These are phyloP conservation scores for Anthophora plumipes DNA, from an alignment of 2,888 invertebrate species.

Conservation along the genomic window DNA sequence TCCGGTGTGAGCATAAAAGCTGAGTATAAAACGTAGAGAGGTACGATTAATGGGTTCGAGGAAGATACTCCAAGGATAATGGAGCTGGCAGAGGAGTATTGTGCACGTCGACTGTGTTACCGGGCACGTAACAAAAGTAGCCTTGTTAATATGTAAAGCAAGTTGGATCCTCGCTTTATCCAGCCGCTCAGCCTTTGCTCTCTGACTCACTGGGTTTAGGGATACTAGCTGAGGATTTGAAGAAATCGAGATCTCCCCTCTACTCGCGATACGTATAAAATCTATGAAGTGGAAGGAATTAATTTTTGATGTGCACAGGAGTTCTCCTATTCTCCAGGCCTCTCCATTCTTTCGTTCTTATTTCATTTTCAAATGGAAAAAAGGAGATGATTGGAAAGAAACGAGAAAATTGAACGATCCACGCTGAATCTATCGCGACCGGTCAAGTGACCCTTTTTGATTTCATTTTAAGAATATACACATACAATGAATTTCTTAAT, in stretches of 20 bases:
- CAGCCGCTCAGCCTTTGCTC: constrained; percentile 56
- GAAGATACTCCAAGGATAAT: constrained; percentile 1
- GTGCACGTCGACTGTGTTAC: constrained; percentile 1
- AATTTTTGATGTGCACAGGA: too few species aligned
- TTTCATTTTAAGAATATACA: too few species aligned
- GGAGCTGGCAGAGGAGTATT: constrained; percentile 1
- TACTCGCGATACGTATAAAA: neutral
- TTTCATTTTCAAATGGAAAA: too few species aligned
- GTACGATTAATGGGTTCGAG: constrained; percentile 11
- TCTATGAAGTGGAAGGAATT: neutral
- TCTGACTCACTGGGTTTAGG: constrained; percentile 11
- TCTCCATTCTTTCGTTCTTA: too few species aligned
- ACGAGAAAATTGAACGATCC: too few species aligned
- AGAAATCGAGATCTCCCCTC: constrained; percentile 20
- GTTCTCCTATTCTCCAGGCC: too few species aligned
- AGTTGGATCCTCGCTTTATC: constrained; percentile 71
- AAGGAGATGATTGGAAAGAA: neutral
- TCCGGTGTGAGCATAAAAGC: neutral
- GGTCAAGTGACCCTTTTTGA: too few species aligned
- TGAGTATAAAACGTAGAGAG: neutral
- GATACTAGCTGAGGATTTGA: constrained; percentile 39
- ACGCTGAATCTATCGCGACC: too few species aligned
- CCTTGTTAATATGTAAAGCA: constrained; percentile 77
- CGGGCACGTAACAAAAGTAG: constrained; percentile 69
- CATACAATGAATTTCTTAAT: too few species aligned